Base-by-base conservation (phyloP, 2,888 invertebrate species). In the Trichopria drosophilae region DNA sequence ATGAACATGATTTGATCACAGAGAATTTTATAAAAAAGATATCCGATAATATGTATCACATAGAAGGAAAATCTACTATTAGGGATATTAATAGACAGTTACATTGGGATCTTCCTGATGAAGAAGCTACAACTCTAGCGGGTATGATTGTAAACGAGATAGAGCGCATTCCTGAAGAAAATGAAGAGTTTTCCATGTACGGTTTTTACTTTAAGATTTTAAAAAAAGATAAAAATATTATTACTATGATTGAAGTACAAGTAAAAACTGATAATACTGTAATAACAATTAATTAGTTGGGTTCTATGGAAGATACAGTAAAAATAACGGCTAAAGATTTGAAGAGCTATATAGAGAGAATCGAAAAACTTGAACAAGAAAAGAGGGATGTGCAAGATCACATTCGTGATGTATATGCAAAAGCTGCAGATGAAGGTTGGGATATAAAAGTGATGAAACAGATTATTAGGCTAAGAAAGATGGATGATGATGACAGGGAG, bases 211-310 rank as follows among this genome's bases (percentile, higher is more conserved):
- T 44, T 44, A 44, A 44, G 34, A 44, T 44, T 44, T 44, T 24
- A 44, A 44, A 35, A 35, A 44, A 44, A 35, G 44, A 44, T 44
- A 44, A 44, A 35, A 44, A 44, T 34, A 44, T 34, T 44, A 34
- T 44, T 44, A 35, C 44, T 44, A 28, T 35, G 34, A 28, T 35
- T 44, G 36, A 45, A 45, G 28, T 36, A 37, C 35, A 35, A 44
- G 44, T 44, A 44, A 23, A 44, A 44, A 44, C 35, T 44, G 44
- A 28, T 35, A 44, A 44, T 44, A 44, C 44, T 44, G 43, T 44
- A 41, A 31, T 22, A 35, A 28, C 35, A 44, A 44, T 44, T 45
- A 36, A 28, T 36, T 36, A 34, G 45, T 45, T 28, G 45, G 37
- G 36, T 45, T 45, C 29, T 22, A 45, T 35, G 45, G 45, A 35